A percentile compares a stretch with the other conserved stretches of the same genome.
Conservation (phyloP, 2,888 invertebrate genomes). For the Zele albiditarsus region DNA sequence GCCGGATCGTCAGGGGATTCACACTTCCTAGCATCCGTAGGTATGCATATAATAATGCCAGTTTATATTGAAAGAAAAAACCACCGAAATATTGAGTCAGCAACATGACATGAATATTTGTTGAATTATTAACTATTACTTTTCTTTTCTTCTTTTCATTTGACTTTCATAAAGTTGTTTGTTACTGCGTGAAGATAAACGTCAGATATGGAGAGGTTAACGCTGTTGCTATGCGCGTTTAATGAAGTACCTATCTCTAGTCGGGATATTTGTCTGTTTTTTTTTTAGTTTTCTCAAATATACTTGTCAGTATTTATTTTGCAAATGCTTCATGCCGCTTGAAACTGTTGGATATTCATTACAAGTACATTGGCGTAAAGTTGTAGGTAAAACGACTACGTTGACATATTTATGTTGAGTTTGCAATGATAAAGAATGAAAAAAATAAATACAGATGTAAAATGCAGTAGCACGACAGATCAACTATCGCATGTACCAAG, state of each 20-base stretch:
- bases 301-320: not conserved
- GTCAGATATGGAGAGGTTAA: not conserved
- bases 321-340: not conserved
- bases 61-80: conserved; percentile 31
- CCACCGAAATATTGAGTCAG: not conserved
- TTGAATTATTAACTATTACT: not conserved
- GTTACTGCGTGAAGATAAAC: not conserved
- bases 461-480: not conserved
- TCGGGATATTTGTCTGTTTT: not conserved
- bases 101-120: not conserved
- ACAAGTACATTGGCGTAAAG: not conserved
- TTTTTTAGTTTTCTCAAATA: not conserved
- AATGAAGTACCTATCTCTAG: not conserved
- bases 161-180: not conserved
- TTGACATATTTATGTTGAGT: not conserved
- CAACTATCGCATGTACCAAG: not conserved
- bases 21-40: conserved; percentile 65
- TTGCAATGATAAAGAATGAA: not conserved
- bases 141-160: not conserved
- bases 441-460: not conserved
- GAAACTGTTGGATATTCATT: not conserved
- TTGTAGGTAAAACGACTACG: not conserved
- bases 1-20: conserved; percentile 61
- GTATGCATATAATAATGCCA: conserved; percentile 60
- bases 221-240: not conserved